Evolutionary conservation across 2,113 vertebrate species (phyloP).

Genomic region (Charadrius vociferus): DNA sequence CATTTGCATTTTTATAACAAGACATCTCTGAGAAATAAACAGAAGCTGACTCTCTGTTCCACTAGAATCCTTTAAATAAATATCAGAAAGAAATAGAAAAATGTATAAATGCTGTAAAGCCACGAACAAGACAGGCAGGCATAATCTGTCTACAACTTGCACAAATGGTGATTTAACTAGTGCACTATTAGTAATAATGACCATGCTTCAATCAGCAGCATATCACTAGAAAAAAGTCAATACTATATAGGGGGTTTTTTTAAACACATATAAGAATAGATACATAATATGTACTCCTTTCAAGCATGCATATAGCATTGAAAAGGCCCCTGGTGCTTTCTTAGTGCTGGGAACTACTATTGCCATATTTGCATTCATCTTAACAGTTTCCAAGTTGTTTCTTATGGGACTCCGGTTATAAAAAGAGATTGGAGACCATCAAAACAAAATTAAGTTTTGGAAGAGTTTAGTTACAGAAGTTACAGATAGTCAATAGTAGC

Average conservation of each 20-base stretch:
- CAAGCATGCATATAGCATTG: neutral
- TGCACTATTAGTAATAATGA: neutral
- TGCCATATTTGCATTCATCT: neutral
- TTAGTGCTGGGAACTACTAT: neutral
- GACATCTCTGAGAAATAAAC: neutral
- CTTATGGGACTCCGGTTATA: neutral
- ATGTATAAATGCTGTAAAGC: neutral
- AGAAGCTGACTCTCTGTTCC: neutral
- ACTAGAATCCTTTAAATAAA: neutral
- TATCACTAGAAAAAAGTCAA: neutral
- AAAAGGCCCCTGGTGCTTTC: neutral
- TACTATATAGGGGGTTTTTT: neutral
- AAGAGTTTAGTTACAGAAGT: neutral
- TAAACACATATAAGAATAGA: neutral
- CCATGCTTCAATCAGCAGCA: neutral
- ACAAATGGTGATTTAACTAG: neutral
- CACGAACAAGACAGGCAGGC: neutral
- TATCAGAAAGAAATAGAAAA: neutral
- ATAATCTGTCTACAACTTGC: neutral
- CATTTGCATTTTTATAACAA: neutral
- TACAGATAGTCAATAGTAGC: slow-evolving; percentile 73
- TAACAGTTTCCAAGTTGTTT: neutral
- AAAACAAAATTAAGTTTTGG: neutral
- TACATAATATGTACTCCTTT: neutral
- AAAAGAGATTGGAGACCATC: neutral